A percentile compares a stretch with the other conserved stretches of the same genome.
Evolutionary conservation across 2,797 vertebrate genomes (phyloP).

Genomic region (Malacoraja senta): DNA sequence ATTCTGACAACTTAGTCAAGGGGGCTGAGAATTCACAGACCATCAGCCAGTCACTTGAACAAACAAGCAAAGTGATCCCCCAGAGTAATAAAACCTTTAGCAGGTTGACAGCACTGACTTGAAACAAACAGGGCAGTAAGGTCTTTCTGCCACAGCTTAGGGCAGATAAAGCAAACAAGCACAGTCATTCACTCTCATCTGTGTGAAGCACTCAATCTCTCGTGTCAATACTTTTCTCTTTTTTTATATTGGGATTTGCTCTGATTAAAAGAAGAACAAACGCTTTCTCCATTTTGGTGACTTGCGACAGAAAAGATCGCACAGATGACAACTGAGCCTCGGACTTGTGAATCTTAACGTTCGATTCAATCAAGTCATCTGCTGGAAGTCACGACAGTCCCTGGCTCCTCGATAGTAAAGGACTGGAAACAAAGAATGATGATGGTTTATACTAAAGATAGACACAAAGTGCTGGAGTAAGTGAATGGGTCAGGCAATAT

Average conservation of each 20-base stretch:
- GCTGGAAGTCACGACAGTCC: not conserved
- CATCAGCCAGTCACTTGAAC: conserved; percentile 23
- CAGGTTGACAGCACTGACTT: not conserved
- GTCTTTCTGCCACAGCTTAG: not conserved
- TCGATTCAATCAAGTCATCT: not conserved
- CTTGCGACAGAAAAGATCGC: not conserved
- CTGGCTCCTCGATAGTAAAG: not conserved
- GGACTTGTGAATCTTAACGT: not conserved
- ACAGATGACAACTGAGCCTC: not conserved
- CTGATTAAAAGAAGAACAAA: not conserved
- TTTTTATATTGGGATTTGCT: not conserved
- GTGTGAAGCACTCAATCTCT: not conserved
- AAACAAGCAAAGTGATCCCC: not conserved
- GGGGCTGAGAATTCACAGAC: not conserved
- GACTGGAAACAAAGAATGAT: too few species aligned
- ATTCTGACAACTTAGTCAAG: not conserved
- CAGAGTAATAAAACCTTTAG: conserved; percentile 3
- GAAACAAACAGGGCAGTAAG: conserved; percentile 24
- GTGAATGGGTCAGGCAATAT: too few species aligned
- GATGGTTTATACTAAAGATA: too few species aligned
- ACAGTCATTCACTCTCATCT: not conserved
- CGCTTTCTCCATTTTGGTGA: not conserved
- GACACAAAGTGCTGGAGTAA: too few species aligned
- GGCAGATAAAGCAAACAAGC: not conserved
- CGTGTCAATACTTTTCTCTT: not conserved